Evolutionary conservation across 1,140 invertebrate genomes (phyloP).

Genomic region (Manduca sexta): DNA sequence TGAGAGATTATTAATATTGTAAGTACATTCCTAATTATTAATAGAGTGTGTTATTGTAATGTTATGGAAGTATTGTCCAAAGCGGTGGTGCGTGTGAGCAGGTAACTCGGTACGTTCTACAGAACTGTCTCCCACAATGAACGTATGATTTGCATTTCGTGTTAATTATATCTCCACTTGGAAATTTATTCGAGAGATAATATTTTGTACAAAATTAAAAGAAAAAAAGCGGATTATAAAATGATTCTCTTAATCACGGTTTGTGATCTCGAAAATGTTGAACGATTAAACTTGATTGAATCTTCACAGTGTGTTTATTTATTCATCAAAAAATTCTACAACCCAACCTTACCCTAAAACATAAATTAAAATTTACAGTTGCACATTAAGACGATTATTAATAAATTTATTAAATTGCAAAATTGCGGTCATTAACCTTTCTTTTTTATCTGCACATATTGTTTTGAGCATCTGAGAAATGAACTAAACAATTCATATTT

Average conservation of each 20-base stretch:
- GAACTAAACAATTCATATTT: too few species aligned
- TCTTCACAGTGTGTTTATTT: slow-evolving; percentile 26
- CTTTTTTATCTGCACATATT: too few species aligned
- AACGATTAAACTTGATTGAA: slow-evolving; percentile 66
- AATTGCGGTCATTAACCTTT: too few species aligned
- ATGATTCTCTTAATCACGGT: slow-evolving; percentile 48
- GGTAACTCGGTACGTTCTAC: too few species aligned
- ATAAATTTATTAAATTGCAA: too few species aligned
- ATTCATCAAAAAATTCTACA: too few species aligned
- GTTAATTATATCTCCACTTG: slow-evolving; percentile 50
- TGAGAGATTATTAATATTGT: slow-evolving; percentile 71
- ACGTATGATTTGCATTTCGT: slow-evolving; percentile 57
- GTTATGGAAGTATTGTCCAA: slow-evolving; percentile 4
- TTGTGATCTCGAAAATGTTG: slow-evolving; percentile 68
- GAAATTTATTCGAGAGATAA: slow-evolving; percentile 53
- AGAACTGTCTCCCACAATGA: slow-evolving; percentile 43
- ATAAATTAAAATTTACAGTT: neutral
- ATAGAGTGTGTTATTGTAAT: slow-evolving; percentile 55
- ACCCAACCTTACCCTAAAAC: neutral
- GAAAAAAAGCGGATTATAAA: slow-evolving; percentile 40
- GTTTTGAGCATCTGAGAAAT: too few species aligned
- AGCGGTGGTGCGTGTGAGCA: neutral
- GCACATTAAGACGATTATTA: too few species aligned
- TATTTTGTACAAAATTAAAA: slow-evolving; percentile 71
- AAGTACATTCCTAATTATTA: slow-evolving; percentile 70